Evolutionary conservation across 2,888 invertebrate species (phyloP).

Genomic region (Dioctria rufipes): DNA sequence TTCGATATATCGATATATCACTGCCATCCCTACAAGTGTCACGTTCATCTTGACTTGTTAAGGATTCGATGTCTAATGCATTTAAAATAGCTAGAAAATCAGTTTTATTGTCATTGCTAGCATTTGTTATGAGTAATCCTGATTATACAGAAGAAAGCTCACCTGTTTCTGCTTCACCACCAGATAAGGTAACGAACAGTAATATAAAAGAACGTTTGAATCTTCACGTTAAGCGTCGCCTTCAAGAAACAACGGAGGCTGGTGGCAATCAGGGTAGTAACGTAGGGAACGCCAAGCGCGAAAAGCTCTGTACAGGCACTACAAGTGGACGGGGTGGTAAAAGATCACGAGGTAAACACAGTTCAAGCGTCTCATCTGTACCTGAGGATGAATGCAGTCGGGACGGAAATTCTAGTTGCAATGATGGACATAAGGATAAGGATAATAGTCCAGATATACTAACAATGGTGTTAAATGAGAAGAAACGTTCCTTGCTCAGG

Average conservation of each 20-base stretch:
- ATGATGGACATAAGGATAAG: constrained; percentile 63
- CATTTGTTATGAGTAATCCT: background rate
- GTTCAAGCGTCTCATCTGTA: constrained; percentile 49
- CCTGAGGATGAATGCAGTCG: constrained; percentile 63
- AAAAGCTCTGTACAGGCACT: constrained; percentile 10
- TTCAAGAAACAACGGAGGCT: constrained; percentile 64
- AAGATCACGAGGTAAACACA: constrained; percentile 55
- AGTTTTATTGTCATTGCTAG: too few relatives aligned
- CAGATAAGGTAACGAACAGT: constrained; percentile 60
- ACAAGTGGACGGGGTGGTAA: constrained; percentile 57
- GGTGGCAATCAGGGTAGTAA: background rate
- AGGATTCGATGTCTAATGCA: too few relatives aligned
- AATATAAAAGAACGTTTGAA: constrained; percentile 69
- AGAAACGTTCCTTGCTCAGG: constrained; percentile 66
- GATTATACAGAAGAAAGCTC: constrained; percentile 43
- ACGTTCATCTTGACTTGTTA: too few relatives aligned
- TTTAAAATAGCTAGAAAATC: too few relatives aligned
- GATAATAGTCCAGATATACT: constrained; percentile 68
- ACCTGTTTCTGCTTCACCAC: constrained; percentile 42
- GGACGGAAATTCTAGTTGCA: constrained; percentile 61
- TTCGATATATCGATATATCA: too few relatives aligned
- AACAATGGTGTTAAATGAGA: constrained; percentile 66
- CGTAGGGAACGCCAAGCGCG: constrained; percentile 5
- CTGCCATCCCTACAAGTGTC: too few relatives aligned
- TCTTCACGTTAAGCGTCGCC: constrained; percentile 68